Evolutionary conservation across 2,797 vertebrate genomes (phyloP).

Genomic region (Galagoides demidoff): DNA sequence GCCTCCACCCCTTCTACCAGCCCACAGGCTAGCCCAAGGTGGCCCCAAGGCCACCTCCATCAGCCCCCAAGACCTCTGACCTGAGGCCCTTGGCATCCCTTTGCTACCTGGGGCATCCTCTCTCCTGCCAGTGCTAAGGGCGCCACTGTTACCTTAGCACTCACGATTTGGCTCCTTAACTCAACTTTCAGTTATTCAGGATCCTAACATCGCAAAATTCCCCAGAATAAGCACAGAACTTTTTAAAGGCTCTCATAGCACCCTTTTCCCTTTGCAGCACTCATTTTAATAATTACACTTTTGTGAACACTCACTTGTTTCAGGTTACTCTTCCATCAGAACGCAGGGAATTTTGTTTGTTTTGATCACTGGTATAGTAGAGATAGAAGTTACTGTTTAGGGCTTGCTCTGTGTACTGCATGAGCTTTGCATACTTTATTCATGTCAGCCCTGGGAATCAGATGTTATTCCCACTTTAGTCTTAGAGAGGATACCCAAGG

Average conservation of each 20-base stretch:
- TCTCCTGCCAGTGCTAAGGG: rapidly evolving
- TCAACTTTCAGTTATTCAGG: neutral
- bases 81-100: rapidly evolving
- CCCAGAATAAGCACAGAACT: neutral
- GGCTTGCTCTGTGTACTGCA: neutral
- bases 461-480: neutral
- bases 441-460: neutral
- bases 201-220: neutral
- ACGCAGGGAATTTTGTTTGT: neutral
- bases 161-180: neutral
- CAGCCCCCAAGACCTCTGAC: neutral
- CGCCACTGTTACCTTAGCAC: rapidly evolving
- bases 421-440: neutral
- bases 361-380: neutral
- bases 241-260: neutral
- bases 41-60: neutral
- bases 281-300: neutral
- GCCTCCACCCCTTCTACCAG: neutral
- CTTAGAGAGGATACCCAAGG: neutral
- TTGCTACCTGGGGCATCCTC: neutral
- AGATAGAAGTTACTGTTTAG: neutral
- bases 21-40: neutral
- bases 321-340: neutral
- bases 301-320: neutral
- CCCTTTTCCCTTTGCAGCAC: neutral